phyloP scores from a whole-genome alignment of 2,797 vertebrate species.

The Botia kubotai region DNA sequence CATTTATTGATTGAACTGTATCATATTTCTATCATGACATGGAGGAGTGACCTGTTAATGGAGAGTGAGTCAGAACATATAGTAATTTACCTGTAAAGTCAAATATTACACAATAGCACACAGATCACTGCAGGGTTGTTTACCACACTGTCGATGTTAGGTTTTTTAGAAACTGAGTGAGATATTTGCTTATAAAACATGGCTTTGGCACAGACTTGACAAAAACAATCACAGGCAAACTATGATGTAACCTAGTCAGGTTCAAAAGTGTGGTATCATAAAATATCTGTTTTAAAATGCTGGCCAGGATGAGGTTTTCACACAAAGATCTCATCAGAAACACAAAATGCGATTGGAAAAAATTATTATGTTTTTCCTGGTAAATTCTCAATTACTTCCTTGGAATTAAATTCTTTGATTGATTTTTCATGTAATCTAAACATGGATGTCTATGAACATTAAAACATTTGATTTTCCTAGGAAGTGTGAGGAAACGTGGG shows the following conservation, averaged over 20 bases:
- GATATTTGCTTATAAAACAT: slow-evolving; percentile 30
- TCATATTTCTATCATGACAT: neutral
- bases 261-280: slow-evolving; percentile 2
- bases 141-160: slow-evolving; percentile 12
- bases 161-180: slow-evolving; percentile 26
- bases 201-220: slow-evolving; percentile 38
- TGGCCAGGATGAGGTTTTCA: neutral
- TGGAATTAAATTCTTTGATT: slow-evolving; percentile 7
- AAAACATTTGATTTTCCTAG: neutral
- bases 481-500: neutral
- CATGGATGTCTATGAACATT: neutral
- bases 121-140: slow-evolving; percentile 25
- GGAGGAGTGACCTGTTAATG: slow-evolving; percentile 7
- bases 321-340: slow-evolving; percentile 1
- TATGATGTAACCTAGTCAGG: slow-evolving; percentile 26
- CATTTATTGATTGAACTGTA: neutral
- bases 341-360: neutral
- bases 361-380: neutral
- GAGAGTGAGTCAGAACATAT: slow-evolving; percentile 26
- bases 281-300: neutral
- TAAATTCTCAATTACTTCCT: slow-evolving; percentile 18
- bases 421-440: neutral
- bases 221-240: slow-evolving; percentile 31
- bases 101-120: slow-evolving; percentile 47
- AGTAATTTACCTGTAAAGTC: slow-evolving; percentile 23